Evolutionary conservation across 2,888 invertebrate genomes (phyloP).

Genomic region (Caenorhabditis sulstoni): DNA sequence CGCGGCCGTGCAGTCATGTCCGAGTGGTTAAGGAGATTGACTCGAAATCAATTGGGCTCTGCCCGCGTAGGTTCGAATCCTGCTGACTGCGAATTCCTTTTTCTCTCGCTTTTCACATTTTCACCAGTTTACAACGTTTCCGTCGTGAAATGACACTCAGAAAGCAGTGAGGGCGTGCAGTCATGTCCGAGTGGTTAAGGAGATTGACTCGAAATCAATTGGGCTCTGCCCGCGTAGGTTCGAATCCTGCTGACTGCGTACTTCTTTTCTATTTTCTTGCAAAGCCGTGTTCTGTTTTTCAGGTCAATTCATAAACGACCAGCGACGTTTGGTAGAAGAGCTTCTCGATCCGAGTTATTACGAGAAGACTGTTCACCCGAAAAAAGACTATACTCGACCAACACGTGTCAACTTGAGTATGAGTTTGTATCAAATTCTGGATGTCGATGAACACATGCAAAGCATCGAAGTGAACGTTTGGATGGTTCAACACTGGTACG

Average conservation of each 20-base stretch:
- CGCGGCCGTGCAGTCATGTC: conserved; percentile 51
- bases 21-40: conserved; percentile 71
- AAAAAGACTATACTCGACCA: conserved; percentile 67
- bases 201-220: conserved; percentile 71
- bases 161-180: conserved; percentile 4
- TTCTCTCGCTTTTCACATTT: too few relatives aligned
- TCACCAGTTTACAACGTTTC: too few relatives aligned
- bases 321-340: conserved; percentile 76
- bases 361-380: conserved; percentile 78
- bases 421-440: conserved; percentile 83
- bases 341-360: conserved; percentile 76
- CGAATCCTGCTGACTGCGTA: conserved; percentile 68
- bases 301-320: conserved; percentile 62
- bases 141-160: too few relatives aligned
- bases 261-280: too few relatives aligned
- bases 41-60: conserved; percentile 71
- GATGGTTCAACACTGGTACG: conserved; percentile 82
- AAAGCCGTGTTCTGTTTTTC: conserved; percentile 1
- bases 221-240: conserved; percentile 71
- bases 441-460: conserved; percentile 81
- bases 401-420: conserved; percentile 82
- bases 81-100: conserved; percentile 61
- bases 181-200: conserved; percentile 68
- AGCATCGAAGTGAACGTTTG: conserved; percentile 79
- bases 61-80: conserved; percentile 71